A percentile compares a stretch with the other conserved stretches of the same genome.
These are phyloP conservation scores for Sphecodes monilicornis DNA, from an alignment of 2,888 invertebrate species.

Conservation along the genomic window DNA sequence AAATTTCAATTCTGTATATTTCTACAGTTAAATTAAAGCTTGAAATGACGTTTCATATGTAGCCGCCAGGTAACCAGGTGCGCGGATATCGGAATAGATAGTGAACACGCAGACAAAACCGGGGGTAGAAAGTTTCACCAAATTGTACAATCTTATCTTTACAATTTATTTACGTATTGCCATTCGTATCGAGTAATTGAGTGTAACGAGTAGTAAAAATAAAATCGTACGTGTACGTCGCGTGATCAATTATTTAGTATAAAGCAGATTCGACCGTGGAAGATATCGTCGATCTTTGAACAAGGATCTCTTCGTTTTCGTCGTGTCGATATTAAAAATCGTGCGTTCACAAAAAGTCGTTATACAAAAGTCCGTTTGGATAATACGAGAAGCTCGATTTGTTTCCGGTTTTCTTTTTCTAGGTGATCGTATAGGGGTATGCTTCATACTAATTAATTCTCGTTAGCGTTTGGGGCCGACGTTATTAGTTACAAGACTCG, in stretches of 20 bases:
- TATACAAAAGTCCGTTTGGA: constrained; percentile 18
- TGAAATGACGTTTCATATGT: background rate
- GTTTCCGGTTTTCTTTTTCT: background rate
- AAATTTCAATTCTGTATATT: too few species aligned
- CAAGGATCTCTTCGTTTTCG: constrained; percentile 1
- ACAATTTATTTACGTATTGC: constrained; percentile 65
- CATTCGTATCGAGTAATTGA: constrained; percentile 47
- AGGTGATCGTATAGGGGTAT: constrained; percentile 25
- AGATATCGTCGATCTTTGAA: background rate
- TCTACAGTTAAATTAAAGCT: too few species aligned
- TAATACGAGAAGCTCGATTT: constrained; percentile 23
- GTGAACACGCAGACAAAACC: constrained; percentile 41
- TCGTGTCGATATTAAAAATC: constrained; percentile 7
- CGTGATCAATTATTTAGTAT: constrained; percentile 52
- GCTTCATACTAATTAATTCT: constrained; percentile 64
- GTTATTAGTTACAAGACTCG: constrained; percentile 51
- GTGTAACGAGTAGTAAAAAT: constrained; percentile 52
- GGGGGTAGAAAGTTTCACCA: constrained; percentile 44
- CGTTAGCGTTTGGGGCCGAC: constrained; percentile 36
- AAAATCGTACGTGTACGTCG: constrained; percentile 52
- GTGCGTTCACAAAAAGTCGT: constrained; percentile 4
- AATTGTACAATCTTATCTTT: constrained; percentile 61
- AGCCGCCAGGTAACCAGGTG: background rate
- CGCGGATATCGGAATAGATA: constrained; percentile 22
- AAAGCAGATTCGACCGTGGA: constrained; percentile 39